Evolutionary conservation across 2,113 vertebrate genomes (phyloP).

Genomic region (Pollachius pollachius): DNA sequence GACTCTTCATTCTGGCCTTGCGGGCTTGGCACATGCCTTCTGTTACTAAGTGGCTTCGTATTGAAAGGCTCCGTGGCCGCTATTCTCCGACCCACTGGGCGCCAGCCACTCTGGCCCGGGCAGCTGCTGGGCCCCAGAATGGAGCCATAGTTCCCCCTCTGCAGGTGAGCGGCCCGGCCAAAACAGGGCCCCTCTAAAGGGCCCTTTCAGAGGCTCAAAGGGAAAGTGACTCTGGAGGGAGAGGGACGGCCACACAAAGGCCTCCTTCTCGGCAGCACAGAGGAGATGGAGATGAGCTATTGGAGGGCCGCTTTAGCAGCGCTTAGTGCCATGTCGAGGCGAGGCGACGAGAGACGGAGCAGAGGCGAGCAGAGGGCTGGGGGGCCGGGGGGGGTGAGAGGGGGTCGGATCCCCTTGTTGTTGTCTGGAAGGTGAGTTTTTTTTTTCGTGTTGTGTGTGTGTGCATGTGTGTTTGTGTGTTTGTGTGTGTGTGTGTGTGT

Average conservation of each 20-base stretch:
- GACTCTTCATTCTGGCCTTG: slow-evolving; percentile 77
- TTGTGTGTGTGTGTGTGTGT: no score
- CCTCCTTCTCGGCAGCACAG: slow-evolving; percentile 74
- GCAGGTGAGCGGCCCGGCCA: slow-evolving; percentile 79
- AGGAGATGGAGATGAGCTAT: slow-evolving; percentile 78
- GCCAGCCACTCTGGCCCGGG: slow-evolving; percentile 80
- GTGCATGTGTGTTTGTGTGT: neutral
- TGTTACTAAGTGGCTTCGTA: slow-evolving; percentile 72
- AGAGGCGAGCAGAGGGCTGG: slow-evolving; percentile 15
- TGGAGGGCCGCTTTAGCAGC: slow-evolving; percentile 61
- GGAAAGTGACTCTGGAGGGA: slow-evolving; percentile 77
- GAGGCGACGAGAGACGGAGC: slow-evolving; percentile 50
- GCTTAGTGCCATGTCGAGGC: slow-evolving; percentile 64
- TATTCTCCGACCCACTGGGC: slow-evolving; percentile 78
- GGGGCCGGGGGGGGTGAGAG: neutral
- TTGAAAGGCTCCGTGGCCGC: slow-evolving; percentile 72
- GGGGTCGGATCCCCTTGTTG: slow-evolving; percentile 29
- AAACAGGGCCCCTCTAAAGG: slow-evolving; percentile 79
- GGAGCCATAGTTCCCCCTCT: slow-evolving; percentile 75
- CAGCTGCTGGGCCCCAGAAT: slow-evolving; percentile 83
- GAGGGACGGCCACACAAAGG: slow-evolving; percentile 78
- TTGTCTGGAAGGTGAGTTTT: slow-evolving; percentile 68
- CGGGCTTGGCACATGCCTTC: slow-evolving; percentile 73
- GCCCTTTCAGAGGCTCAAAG: slow-evolving; percentile 80
- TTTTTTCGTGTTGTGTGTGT: slow-evolving; percentile 38